Evolutionary conservation across 2,888 invertebrate species (phyloP).

Genomic region (Mesorhabditis sp.): DNA sequence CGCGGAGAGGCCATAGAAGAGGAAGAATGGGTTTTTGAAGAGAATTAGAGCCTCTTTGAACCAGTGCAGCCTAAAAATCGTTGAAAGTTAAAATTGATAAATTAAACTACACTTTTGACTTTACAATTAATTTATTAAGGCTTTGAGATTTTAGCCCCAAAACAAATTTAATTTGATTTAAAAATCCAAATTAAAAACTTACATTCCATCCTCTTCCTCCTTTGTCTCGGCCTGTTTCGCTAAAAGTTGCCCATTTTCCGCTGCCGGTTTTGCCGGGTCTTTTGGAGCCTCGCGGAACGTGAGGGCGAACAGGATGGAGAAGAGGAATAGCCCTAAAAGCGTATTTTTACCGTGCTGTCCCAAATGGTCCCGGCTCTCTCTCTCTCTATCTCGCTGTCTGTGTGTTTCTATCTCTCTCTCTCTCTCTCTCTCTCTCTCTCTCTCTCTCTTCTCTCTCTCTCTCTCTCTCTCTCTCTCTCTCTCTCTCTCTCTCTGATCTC

Average conservation of each 20-base stretch:
- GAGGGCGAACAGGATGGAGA: background rate
- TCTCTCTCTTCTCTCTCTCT: background rate
- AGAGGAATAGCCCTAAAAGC: background rate
- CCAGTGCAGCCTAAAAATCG: background rate
- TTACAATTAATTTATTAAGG: no score
- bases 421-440: background rate
- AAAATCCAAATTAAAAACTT: no score
- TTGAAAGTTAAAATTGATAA: no score
- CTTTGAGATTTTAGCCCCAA: no score
- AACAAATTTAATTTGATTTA: no score
- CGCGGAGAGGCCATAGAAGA: background rate
- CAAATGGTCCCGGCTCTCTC: background rate
- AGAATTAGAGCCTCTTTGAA: background rate
- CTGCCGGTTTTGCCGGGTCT: background rate
- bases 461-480: background rate
- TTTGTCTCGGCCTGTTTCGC: background rate
- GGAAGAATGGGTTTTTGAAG: background rate
- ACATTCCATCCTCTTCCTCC: slow-evolving; percentile 1
- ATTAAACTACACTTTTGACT: no score
- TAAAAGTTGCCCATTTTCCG: background rate
- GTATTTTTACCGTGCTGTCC: background rate
- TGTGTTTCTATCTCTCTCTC: background rate
- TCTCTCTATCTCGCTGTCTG: background rate
- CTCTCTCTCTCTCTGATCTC: background rate
- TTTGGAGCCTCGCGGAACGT: background rate